A percentile compares a stretch with the other conserved stretches of the same genome.
phyloP scores from a whole-genome alignment of 2,888 invertebrate species.

The Capitulum mitella region DNA sequence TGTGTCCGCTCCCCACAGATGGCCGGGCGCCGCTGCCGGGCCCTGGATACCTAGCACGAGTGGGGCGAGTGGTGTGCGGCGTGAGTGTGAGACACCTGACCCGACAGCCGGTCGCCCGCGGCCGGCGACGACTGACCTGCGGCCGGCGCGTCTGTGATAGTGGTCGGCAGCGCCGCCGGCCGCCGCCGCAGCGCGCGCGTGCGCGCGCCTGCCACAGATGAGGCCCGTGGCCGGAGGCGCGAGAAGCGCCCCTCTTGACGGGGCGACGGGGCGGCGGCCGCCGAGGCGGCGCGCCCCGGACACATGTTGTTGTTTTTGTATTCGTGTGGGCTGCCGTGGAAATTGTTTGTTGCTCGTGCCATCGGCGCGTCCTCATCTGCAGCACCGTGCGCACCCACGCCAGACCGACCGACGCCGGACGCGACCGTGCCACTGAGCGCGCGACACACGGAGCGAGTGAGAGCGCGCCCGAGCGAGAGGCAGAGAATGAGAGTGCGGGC shows the following conservation, averaged over 20 bases:
- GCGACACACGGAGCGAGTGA: neutral
- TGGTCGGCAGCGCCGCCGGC: neutral
- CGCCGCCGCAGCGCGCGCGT: no score
- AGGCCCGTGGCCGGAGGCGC: neutral
- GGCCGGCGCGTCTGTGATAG: neutral
- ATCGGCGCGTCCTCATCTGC: neutral
- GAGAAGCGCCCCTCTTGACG: no score
- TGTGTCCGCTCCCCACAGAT: neutral
- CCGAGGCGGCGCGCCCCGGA: neutral
- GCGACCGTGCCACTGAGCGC: neutral
- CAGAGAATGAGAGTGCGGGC: neutral
- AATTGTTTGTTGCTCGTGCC: neutral
- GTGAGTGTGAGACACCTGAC: neutral
- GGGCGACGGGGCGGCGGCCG: neutral
- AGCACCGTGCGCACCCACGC: neutral
- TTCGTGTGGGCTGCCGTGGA: neutral
- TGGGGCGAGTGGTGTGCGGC: constrained; percentile 14
- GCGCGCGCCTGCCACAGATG: neutral
- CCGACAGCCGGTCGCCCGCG: neutral
- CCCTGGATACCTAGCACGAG: neutral
- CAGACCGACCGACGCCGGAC: neutral
- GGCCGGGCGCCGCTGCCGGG: neutral
- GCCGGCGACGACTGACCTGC: neutral
- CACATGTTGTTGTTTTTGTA: constrained; percentile 11
- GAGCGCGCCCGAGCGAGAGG: neutral